These are phyloP conservation scores for Chrysoperla carnea DNA, from an alignment of 1,140 invertebrate species.

Conservation along the genomic window DNA sequence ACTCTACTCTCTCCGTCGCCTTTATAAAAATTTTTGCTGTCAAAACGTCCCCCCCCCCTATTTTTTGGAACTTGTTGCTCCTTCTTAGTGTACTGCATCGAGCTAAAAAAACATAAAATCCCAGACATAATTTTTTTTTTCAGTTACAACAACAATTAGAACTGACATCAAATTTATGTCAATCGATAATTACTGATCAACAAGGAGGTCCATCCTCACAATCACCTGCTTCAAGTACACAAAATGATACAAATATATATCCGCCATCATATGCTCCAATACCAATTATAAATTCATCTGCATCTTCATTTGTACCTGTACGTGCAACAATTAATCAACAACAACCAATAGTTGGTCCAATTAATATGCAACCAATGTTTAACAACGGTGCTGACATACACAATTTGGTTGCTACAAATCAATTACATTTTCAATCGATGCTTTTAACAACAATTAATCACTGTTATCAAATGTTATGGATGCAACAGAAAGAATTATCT, in stretches of 20 bases:
- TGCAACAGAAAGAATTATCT: conserved; percentile 26
- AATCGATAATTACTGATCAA: conserved; percentile 19
- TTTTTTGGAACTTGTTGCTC: too few relatives aligned
- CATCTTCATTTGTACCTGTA: background rate
- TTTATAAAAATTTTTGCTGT: too few relatives aligned
- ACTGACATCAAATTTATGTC: conserved; percentile 18
- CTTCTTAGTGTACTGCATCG: too few relatives aligned
- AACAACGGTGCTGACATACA: background rate
- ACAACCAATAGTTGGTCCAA: background rate
- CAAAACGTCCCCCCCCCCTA: too few relatives aligned
- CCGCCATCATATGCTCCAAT: conserved; percentile 1
- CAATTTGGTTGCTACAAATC: conserved; percentile 12
- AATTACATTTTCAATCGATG: conserved; percentile 24
- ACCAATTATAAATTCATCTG: conserved; percentile 6
- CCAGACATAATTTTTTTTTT: too few relatives aligned
- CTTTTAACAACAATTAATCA: conserved; percentile 25
- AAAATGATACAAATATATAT: background rate
- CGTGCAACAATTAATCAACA: background rate
- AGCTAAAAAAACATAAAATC: too few relatives aligned
- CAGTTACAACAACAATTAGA: conserved; percentile 20
- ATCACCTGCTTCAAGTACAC: conserved; percentile 7
- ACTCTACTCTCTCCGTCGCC: too few relatives aligned
- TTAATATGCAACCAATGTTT: too few relatives aligned
- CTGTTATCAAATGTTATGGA: conserved; percentile 28
- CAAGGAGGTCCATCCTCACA: conserved; percentile 17